These are phyloP conservation scores for Drosophila lacteicornis DNA, from an alignment of 1,140 invertebrate species.

Conservation along the genomic window DNA sequence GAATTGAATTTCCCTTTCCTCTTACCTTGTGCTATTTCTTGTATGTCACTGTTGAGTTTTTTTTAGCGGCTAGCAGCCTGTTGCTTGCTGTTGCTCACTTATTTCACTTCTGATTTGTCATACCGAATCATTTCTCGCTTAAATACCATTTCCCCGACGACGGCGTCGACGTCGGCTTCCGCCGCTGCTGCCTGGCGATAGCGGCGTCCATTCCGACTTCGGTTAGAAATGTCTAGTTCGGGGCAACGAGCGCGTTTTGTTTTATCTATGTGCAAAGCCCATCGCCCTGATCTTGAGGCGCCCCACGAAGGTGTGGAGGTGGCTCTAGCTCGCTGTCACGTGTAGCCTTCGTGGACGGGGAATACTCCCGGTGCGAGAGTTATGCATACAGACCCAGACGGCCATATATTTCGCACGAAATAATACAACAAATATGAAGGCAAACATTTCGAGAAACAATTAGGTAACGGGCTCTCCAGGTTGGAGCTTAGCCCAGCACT, in stretches of 20 bases:
- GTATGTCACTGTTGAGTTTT: slow-evolving; percentile 8
- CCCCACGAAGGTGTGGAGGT: slow-evolving; percentile 10
- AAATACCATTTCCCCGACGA: slow-evolving; percentile 59
- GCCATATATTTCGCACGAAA: slow-evolving; percentile 26
- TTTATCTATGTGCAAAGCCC: slow-evolving; percentile 43
- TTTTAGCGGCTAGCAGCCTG: slow-evolving; percentile 18
- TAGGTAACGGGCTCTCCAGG: slow-evolving; percentile 20
- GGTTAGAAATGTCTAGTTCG: slow-evolving; percentile 57
- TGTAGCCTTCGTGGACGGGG: slow-evolving; percentile 65
- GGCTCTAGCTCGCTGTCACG: slow-evolving; percentile 43
- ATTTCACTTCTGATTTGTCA: slow-evolving; percentile 80
- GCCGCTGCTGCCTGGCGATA: slow-evolving; percentile 22
- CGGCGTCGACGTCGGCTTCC: slow-evolving; percentile 21
- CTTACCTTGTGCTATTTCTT: slow-evolving; percentile 30
- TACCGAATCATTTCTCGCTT: slow-evolving; percentile 68
- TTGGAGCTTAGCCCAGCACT: neutral
- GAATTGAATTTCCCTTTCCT: slow-evolving; percentile 33
- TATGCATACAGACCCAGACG: slow-evolving; percentile 12
- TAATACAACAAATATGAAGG: slow-evolving; percentile 17
- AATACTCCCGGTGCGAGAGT: slow-evolving; percentile 54
- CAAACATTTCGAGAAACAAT: slow-evolving; percentile 50
- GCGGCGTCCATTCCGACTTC: slow-evolving; percentile 36
- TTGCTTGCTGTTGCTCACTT: slow-evolving; percentile 64
- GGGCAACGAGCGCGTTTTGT: slow-evolving; percentile 26
- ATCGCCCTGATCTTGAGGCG: slow-evolving; percentile 48